Base-by-base conservation (phyloP, 2,113 vertebrate species). In the Argyrosomus japonicus region DNA sequence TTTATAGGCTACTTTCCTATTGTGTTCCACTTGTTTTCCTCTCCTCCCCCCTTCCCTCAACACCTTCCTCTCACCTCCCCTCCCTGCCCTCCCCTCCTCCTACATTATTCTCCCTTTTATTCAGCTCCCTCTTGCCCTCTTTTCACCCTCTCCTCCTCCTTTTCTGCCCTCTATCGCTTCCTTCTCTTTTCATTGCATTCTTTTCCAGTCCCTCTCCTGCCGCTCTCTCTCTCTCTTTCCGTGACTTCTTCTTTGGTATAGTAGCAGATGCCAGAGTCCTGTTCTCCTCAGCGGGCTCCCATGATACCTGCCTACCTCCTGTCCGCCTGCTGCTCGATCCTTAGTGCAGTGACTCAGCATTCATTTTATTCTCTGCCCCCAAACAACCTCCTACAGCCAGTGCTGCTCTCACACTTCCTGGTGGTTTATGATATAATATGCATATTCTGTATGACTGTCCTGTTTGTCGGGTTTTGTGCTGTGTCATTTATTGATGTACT, bases 301-400 rank as follows among this genome's bases (percentile, higher is more conserved):
- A 19, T 73, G 92, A 82, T 76, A 88, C 83, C 75, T 29, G 23
- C 61, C 76, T 75, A 25, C 81, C 84, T 84, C 84, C 89, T 79
- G 79, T 68, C 64, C 13, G 51, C 88, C 80, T 78, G 77, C 81
- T 87, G 84, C 77, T 78, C 23, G 3, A 83, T 81, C 73, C 75
- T 72, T 1, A 27, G 79, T 60, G 75, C 82, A 84, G 88, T 92
- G 89, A 92, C 89, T 92, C 92, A 89, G 91, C 90, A 80, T 77
- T 79, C 43, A 40, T 65, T 69, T 75, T 56, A 53, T 45, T 50
- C 75, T 47, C 2, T 82, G 68, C 32, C 74, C 73, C 68, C 19
- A 60, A 67, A 82, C 60, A 63, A 65, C 75, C 75, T 77, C 64
- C 77, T 45, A 5, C 43, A 61, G 56, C 54, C 53, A 40, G 36